Base-by-base conservation (phyloP, 92 coral and sea anemone species). In the Hydrozoanthus gracilis region DNA sequence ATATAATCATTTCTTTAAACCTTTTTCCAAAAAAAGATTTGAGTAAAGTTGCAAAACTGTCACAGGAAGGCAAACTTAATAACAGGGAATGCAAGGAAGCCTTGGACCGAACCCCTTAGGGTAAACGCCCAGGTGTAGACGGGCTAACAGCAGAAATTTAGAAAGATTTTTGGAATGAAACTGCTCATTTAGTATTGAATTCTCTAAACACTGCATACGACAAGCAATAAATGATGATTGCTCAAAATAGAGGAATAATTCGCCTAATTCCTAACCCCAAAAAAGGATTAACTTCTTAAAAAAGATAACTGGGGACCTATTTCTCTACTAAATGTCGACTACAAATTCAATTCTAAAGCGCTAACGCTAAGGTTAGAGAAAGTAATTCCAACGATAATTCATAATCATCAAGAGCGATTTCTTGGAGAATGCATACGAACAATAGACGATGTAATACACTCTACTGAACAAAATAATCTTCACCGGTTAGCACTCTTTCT, bases 111-210 rank as follows among this genome's bases (percentile, higher is more conserved):
- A 60, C n/a, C 6, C 4, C n/a, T 44, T 7, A 44, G 39, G 17
- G 51, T 8, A 71, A 71, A 45, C 44, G 51, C 49, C 75, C 51
- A 20, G 75, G 75, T 2, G 51, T 44, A 71, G 51, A 35, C 14
- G 50, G 51, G 47, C 51, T 71, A 35, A 71, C 76, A 71, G 13
- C 15, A 71, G 76, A 44, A 71, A 8, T 71, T 71, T 71, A 71
- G 6, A 71, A 44, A 12, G 15, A 13, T 39, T 69, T 69, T 39
- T 69, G 73, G 73, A 69, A 14, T 27, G 39, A 27, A 27, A 27
- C 2, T 27, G 2, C 39, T 27, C 39, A 27, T 27, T 27, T 27
- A 27, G 2, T 2, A 27, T 27, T 27, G 39, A 27, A 27, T 27
- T 27, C 39, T 27, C 39, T 27, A 27, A 27, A 27, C 39, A 27